Evolutionary conservation across 2,888 invertebrate species (phyloP).

Genomic region (Hecatera dysodea): DNA sequence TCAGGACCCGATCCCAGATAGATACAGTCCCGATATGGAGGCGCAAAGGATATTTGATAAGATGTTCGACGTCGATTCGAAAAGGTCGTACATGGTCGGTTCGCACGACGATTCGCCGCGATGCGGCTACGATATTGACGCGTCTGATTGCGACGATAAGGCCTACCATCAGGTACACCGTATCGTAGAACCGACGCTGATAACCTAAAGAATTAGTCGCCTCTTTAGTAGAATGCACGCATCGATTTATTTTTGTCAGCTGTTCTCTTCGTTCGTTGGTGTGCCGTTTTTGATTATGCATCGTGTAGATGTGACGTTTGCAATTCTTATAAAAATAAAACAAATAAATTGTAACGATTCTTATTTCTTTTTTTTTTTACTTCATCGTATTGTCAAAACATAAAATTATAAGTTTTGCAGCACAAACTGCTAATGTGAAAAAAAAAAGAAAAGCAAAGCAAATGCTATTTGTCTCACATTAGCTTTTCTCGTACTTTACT

Average conservation of each 20-base stretch:
- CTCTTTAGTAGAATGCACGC: conserved; percentile 89
- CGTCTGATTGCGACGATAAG: conserved; percentile 89
- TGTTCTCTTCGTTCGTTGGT: conserved; percentile 80
- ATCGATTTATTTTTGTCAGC: conserved; percentile 87
- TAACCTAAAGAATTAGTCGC: conserved; percentile 81
- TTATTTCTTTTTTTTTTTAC: too few relatives aligned
- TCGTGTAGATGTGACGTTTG: conserved; percentile 73
- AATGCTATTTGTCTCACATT: background rate
- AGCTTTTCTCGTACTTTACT: background rate
- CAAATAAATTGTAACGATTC: too few relatives aligned
- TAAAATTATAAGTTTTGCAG: too few relatives aligned
- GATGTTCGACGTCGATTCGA: conserved; percentile 90
- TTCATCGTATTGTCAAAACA: too few relatives aligned
- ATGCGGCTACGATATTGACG: conserved; percentile 89
- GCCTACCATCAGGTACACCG: conserved; percentile 88
- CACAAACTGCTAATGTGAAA: too few relatives aligned
- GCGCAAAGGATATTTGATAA: conserved; percentile 91
- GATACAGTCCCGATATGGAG: conserved; percentile 91
- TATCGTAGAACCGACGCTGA: conserved; percentile 86
- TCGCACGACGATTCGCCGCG: conserved; percentile 86
- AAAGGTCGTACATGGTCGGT: conserved; percentile 86
- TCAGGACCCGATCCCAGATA: conserved; percentile 89
- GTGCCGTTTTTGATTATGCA: conserved; percentile 65
- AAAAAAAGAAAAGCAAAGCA: background rate
- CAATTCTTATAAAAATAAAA: too few relatives aligned